These are phyloP conservation scores for Psilopsiagon aurifrons DNA, from an alignment of 2,113 vertebrate genomes.

Conservation along the genomic window DNA sequence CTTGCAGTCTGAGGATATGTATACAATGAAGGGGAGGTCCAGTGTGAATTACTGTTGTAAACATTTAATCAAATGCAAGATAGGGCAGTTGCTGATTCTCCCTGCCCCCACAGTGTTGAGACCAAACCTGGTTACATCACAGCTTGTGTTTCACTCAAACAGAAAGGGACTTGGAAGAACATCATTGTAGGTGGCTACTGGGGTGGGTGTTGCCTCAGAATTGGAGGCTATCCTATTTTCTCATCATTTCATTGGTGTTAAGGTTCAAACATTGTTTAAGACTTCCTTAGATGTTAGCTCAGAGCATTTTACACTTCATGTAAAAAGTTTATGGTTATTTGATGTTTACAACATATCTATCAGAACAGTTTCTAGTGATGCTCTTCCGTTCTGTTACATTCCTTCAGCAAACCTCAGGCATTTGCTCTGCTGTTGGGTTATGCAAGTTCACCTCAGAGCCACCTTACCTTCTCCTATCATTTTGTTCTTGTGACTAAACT, in stretches of 20 bases:
- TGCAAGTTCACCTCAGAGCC: not conserved
- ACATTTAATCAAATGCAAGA: not conserved
- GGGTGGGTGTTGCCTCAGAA: not conserved
- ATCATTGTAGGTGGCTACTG: not conserved
- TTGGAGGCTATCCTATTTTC: not conserved
- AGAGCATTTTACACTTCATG: not conserved
- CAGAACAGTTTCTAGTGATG: not conserved
- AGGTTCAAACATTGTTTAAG: not conserved
- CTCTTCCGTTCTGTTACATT: not conserved
- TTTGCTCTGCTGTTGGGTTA: not conserved
- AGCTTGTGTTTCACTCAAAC: not conserved
- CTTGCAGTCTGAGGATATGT: not conserved
- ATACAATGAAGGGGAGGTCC: not conserved
- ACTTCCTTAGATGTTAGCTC: not conserved
- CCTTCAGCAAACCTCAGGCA: not conserved
- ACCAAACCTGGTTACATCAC: not conserved
- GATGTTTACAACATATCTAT: not conserved
- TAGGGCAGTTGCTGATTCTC: not conserved
- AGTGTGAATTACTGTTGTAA: not conserved
- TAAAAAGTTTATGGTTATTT: not conserved
- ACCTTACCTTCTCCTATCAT: not conserved
- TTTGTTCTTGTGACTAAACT: not conserved
- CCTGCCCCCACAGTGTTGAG: accelerated
- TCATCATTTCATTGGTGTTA: not conserved
- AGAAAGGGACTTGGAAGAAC: not conserved